Evolutionary conservation across 2,888 invertebrate species (phyloP).

Genomic region (Conistra vaccinii): DNA sequence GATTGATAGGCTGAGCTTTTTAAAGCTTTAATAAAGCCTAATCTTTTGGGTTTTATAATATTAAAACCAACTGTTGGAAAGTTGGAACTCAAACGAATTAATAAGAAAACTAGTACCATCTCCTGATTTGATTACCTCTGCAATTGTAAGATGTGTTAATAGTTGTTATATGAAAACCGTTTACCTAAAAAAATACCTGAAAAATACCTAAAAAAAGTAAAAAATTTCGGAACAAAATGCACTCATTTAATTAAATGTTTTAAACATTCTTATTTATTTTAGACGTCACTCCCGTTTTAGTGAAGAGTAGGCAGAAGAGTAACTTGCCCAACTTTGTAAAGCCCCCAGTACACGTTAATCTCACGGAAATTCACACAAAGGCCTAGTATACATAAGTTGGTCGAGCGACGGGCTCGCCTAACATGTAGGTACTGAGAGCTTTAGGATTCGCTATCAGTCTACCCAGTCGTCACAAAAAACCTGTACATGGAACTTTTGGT

Average conservation of each 20-base stretch:
- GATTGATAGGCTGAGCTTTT: background rate
- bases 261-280: background rate
- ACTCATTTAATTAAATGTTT: background rate
- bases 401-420: no score
- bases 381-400: no score
- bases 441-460: background rate
- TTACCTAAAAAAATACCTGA: background rate
- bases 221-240: background rate
- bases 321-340: background rate
- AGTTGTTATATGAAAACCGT: background rate
- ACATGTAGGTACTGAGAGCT: background rate
- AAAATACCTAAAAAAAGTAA: background rate
- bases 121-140: conserved; percentile 12
- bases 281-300: background rate
- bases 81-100: no score
- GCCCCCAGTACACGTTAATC: no score
- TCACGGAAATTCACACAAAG: no score
- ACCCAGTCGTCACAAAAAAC: background rate
- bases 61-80: no score
- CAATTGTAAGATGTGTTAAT: conserved; percentile 12
- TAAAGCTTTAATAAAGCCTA: background rate
- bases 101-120: no score
- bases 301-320: background rate
- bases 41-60: background rate
- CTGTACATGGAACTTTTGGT: no score